Evolutionary conservation across 2,797 vertebrate genomes (phyloP), one percentile per base, ranked within the genome.

Genomic region (Molothrus aeneus): DNA sequence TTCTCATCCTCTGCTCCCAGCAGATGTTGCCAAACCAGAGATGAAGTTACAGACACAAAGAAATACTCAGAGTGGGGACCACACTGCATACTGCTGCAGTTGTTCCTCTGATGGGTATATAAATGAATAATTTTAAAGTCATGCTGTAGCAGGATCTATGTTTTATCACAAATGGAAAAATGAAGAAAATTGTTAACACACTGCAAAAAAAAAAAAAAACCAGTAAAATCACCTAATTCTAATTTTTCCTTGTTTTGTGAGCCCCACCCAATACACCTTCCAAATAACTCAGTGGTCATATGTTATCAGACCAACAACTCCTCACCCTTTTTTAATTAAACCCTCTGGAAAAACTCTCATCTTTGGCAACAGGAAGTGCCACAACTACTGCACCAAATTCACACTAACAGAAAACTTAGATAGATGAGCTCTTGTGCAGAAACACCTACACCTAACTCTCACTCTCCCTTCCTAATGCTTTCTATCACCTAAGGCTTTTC

Each of bases 31-130:
- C 47, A 65, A 73, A 57, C 64, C n/a, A 18, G 91, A 83, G 91
- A 64, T 91, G 83, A 90, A 93, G 84, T 71, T 86, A 82, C 69
- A 71, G 45, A 81, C 79, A 96, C 74, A 93, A 94, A 92, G 87
- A 34, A 84, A 77, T 64, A 25, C 91, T 82, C 88, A 42, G 83
- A 80, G 90, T 83, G 90, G 48, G 78, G 92, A 79, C 88, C 80
- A 90, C 90, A 25, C 84, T 82, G 78, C 69, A 78, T 82, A 82
- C 34, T 60, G 84, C 92, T 70, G 82, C 57, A 78, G 60, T 18
- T 70, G 72, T 19, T 43, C 61, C 53, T 90, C 86, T 90, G 15
- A 34, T 79, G 57, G 43, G 65, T 72, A 24, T 25, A n/a, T 87
- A 69, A 40, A 57, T 24, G 53, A 42, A 86, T 40, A 5, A 48